Evolutionary conservation across 1,140 invertebrate species (phyloP), one percentile per base, ranked within the genome.

Genomic region (Xylocopa sonorina): DNA sequence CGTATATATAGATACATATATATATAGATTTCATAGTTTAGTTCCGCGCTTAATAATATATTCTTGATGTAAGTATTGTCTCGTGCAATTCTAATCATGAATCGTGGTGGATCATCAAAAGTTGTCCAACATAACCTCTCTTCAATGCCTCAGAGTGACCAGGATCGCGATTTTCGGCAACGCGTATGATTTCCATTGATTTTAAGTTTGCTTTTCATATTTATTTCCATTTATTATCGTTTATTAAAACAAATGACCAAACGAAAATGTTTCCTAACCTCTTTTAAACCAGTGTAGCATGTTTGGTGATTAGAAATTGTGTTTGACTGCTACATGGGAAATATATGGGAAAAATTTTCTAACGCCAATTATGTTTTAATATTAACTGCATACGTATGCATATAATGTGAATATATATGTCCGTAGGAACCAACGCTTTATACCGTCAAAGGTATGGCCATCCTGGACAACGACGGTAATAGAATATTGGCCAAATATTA

Each of bases 401-500:
- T 53, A 12, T 12, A 14, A 5, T 53, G n/a, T 67, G 18, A 38
- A 50, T 41, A 38, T 9, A 38, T 38, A 38, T 38, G 3, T 38
- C 34, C 94, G 24, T 89, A 97, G 97, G 97, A 98, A 92, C 97
- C 97, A 43, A 97, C 97, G 7, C 91, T 99, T 24, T 98, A 98
- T 88, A 96, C 96, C 16, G 95, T 99, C 14, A 99, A 99, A 93
- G 99, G 98, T 41, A 99, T 99, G 94, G 96, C 96, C 48, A 99
- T 99, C 85, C 94, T 99, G 82, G 99, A 99, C 90, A 99, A 99
- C 90, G 99, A 99, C 94, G 99, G 99, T 4, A 98, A 99, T 89
- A 95, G 99, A 88, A 96, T 99, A 71, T 91, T 99, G 24, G 98
- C 98, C 5, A 99, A 99, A 93, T 99, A 99, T 93, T 99, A 99